These are phyloP conservation scores for Scarus forsteni DNA, from an alignment of 2,797 vertebrate species.

Conservation along the genomic window DNA sequence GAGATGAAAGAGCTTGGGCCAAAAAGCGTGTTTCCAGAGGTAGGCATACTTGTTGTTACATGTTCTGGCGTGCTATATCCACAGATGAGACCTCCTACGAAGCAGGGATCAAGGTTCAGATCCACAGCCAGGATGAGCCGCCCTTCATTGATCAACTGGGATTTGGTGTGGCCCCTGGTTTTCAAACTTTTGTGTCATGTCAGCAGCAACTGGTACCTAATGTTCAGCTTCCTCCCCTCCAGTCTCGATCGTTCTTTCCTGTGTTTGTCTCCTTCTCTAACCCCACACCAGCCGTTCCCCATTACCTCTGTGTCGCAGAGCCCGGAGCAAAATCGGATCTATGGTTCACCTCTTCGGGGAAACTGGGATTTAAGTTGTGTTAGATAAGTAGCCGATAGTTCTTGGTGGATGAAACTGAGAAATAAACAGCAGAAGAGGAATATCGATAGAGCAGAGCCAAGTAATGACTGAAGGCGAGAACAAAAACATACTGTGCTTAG, in stretches of 20 bases:
- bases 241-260: constrained; percentile 44
- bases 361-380: constrained; percentile 37
- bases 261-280: constrained; percentile 50
- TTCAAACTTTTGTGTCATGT: constrained; percentile 91
- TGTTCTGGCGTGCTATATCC: constrained; percentile 77
- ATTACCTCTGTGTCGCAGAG: constrained; percentile 55
- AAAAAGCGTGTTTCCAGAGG: constrained; percentile 33
- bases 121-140: constrained; percentile 94
- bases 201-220: constrained; percentile 89
- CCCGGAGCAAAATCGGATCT: constrained; percentile 67
- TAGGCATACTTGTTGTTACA: constrained; percentile 53
- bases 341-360: constrained; percentile 34
- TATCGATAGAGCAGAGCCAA: constrained; percentile 46
- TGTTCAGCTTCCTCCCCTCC: constrained; percentile 61
- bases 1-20: not conserved
- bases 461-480: constrained; percentile 44
- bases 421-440: constrained; percentile 29
- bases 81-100: constrained; percentile 94
- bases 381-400: constrained; percentile 29
- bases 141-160: constrained; percentile 94
- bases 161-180: constrained; percentile 90
- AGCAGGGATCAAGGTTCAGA: constrained; percentile 95
- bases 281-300: constrained; percentile 26
- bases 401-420: constrained; percentile 29
- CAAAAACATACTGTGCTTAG: constrained; percentile 40